Evolutionary conservation across 2,113 vertebrate genomes (phyloP).

Genomic region (Entelurus aequoreus): DNA sequence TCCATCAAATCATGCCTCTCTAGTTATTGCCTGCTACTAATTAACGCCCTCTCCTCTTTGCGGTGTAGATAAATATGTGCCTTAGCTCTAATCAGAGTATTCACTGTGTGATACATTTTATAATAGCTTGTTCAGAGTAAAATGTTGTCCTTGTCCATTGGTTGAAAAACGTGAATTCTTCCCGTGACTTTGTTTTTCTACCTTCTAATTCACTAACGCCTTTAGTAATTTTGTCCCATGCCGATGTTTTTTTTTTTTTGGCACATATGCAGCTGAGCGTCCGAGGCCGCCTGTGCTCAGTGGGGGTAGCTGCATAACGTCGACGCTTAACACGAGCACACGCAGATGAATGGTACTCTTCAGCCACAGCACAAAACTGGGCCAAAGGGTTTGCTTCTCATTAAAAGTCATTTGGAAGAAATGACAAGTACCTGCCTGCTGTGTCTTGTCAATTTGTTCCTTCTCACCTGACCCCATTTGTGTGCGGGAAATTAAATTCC

Average conservation of each 20-base stretch:
- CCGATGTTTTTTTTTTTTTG: background rate
- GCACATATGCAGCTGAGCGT: slow-evolving; percentile 17
- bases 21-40: too few species aligned
- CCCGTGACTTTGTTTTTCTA: background rate
- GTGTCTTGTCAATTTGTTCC: slow-evolving; percentile 61
- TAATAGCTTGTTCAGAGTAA: background rate
- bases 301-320: background rate
- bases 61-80: too few species aligned
- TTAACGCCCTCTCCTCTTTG: too few species aligned
- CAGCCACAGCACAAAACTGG: slow-evolving; percentile 43
- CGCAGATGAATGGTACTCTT: slow-evolving; percentile 29
- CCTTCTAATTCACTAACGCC: background rate
- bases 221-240: slow-evolving; percentile 19
- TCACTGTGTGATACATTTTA: too few species aligned
- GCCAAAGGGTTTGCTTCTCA: slow-evolving; percentile 46
- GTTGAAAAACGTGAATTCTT: background rate
- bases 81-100: too few species aligned
- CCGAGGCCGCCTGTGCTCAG: slow-evolving; percentile 10
- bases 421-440: slow-evolving; percentile 47
- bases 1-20: too few species aligned
- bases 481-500: slow-evolving; percentile 69
- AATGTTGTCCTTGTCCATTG: background rate
- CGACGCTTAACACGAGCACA: slow-evolving; percentile 20
- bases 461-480: slow-evolving; percentile 60
- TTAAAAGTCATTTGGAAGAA: slow-evolving; percentile 53